Conservation (phyloP, 2,888 invertebrate species). For the Atethmia centrago region DNA sequence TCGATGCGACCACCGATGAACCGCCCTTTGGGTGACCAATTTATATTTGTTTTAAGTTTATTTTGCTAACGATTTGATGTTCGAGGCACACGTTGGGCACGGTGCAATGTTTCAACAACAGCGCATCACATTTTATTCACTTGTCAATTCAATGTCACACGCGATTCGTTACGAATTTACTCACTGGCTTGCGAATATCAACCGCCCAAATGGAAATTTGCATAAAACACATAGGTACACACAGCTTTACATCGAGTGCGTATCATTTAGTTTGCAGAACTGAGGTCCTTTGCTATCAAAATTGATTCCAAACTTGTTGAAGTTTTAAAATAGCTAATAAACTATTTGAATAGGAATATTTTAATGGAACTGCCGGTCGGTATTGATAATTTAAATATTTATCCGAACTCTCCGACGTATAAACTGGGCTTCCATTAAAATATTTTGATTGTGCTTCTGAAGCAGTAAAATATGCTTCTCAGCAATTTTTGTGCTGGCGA, state of each 20-base stretch:
- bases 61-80: conserved; percentile 73
- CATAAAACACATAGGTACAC: conserved; percentile 81
- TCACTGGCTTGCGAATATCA: conserved; percentile 85
- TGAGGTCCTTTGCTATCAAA: conserved; percentile 58
- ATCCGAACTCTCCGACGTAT: conserved; percentile 46
- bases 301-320: conserved; percentile 66
- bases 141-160: conserved; percentile 88
- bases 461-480: conserved; percentile 40
- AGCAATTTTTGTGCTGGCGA: conserved; percentile 18
- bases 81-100: conserved; percentile 70
- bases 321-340: conserved; percentile 69
- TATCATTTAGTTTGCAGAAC: conserved; percentile 61
- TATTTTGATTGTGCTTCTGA: conserved; percentile 58
- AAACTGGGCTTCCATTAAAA: conserved; percentile 54
- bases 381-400: conserved; percentile 67
- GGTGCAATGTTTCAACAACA: conserved; percentile 78
- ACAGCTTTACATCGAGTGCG: conserved; percentile 66
- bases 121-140: conserved; percentile 85
- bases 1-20: conserved; percentile 70
- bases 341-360: conserved; percentile 67
- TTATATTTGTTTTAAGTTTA: conserved; percentile 79
- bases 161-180: conserved; percentile 86
- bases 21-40: conserved; percentile 76
- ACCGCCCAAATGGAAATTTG: conserved; percentile 86
- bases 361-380: conserved; percentile 40